Base-by-base conservation (phyloP, 1,140 invertebrate species). In the Drosophila funebris region DNA sequence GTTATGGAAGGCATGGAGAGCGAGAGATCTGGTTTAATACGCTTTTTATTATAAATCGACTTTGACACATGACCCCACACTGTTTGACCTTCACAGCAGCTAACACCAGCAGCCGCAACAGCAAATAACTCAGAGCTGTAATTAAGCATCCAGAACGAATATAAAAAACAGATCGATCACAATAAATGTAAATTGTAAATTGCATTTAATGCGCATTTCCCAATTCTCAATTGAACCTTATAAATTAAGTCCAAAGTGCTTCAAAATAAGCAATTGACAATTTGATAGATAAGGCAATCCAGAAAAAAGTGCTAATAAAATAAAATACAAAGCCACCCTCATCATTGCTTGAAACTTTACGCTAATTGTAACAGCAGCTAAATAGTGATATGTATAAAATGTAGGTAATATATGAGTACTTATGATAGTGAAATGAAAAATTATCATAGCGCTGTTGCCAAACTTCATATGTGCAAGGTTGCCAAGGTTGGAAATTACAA, bases 51-150 rank as follows among this genome's bases (percentile, higher is more conserved):
- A 56, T 56, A 68, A 80, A 68, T 57, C 66, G 68, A 66, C 76
- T 58, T 80, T 73, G 81, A 80, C 80, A 85, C 76, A 50, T 76
- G 76, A 76, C 80, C 73, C 80, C 81, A 73, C 24, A 33, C 18
- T 54, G 50, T 48, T 31, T 81, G 73, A 85, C 81, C 77, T 87
- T 87, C 77, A 39, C 20, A 71, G 52, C 52, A 58, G 44, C 48
- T 29, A 57, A 58, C 44, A 53, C 61, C 78, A 67, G 57, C 73
- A 43, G 58, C 22, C 9, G 18, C 46, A 36, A 27, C 41, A 37
- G 8, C n/a, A 57, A 39, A 46, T 44, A 63, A 60, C 44, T 73
- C 48, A 68, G 33, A 64, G 29, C 67, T 29, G 54, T 83, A 83
- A 83, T 79, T 76, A 33, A 14, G 31, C 57, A 44, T 54, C 4